Evolutionary conservation across 2,888 invertebrate species (phyloP), one percentile per base, ranked within the genome.

Genomic region (Gastrophysa polygoni): DNA sequence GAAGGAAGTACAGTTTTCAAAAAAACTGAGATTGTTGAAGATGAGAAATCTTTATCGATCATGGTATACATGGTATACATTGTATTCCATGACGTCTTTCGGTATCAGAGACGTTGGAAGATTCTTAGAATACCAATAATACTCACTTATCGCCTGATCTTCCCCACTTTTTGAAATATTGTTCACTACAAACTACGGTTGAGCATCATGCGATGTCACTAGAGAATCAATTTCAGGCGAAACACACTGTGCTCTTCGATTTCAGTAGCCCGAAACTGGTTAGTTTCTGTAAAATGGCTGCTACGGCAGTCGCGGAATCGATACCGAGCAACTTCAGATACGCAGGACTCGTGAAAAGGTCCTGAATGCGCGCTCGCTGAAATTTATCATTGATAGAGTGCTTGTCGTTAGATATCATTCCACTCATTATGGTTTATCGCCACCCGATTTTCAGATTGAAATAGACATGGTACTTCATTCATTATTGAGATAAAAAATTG

Each of bases 251-350:
- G 10, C 50, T 59, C 17, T 14, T 14, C 24, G 28, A 48, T 43
- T 21, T 48, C 57, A 29, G 56, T 43, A 48, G 48, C 54, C 59
- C 48, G 44, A 55, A 58, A 57, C 49, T 59, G 52, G 73, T 68
- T 57, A 61, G 66, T 63, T 67, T 70, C 58, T 56, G 62, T 66
- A 71, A 72, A 68, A 80, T 80, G 80, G 80, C 78, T 73, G 75
- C 73, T 73, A 71, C 71, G 71, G 73, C 52, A 73, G 18, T 18
- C 18, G 72, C 71, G 70, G 73, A 78, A 80, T 80, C 80, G 79
- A 80, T 80, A 78, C 57, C 64, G 67, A 71, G 65, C 68, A 66
- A 66, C 69, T 32, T 44, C 61, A 61, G 72, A 50, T 72, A 77
- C 78, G 78, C 78, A 78, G 73, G 75, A 73, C 73, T 68, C 57